Base-by-base conservation (phyloP, 1,140 invertebrate species). In the Drosophila lacertosa region DNA sequence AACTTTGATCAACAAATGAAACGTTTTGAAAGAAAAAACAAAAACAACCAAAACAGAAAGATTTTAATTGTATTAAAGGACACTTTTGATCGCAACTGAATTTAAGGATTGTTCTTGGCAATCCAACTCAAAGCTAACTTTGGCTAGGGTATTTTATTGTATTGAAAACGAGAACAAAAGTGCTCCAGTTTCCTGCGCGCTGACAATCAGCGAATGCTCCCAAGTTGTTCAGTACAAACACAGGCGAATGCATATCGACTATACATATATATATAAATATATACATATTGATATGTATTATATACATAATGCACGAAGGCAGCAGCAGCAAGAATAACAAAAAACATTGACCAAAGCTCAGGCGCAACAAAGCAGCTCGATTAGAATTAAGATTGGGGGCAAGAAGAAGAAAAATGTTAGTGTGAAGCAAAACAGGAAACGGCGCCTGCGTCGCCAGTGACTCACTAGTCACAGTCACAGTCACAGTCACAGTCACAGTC, bases 361-460 rank as follows among this genome's bases (percentile, higher is more conserved):
- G 35, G n/a, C 29, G 15, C 10, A 55, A 57, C 63, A 59, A 59
- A 29, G 64, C 40, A 44, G 16, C 18, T 10, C 20, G 50, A 57
- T 64, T 66, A 65, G 45, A 51, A 32, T 22, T 24, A 22, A 26
- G 32, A 24, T 39, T 40, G 16, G 33, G 35, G 44, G 7, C 7
- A 26, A 26, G 4, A 26, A 26, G 4, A 7, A 7, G 24, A 5
- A 0, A 44, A 39, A 22, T 37, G 33, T 13, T 16, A 47, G 33
- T 35, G 32, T 5, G 47, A 2, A 35, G 13, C 26, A 37, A 60
- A 53, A 57, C 54, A 66, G 68, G 47, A 71, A 66, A 47, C 24
- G 35, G 20, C 39, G 65, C 39, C 44, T 39, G 20, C 42, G 13
- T 18, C 44, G 35, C 13, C 40, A 39, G 20, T 39, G 35, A 48